These are phyloP conservation scores for Calosoma granatense DNA, from an alignment of 1,140 invertebrate species.

Conservation along the genomic window DNA sequence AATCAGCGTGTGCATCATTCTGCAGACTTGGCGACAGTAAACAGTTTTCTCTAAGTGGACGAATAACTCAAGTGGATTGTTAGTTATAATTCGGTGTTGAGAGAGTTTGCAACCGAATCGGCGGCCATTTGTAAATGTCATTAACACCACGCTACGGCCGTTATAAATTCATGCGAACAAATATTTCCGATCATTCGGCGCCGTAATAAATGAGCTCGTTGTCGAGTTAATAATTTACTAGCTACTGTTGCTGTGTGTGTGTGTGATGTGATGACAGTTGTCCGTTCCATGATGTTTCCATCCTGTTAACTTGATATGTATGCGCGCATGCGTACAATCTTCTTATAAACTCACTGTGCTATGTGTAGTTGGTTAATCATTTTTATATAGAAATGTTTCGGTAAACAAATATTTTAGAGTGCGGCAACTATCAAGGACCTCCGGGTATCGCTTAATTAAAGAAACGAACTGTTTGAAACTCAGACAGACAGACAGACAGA, in stretches of 20 bases:
- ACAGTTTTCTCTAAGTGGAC: no score
- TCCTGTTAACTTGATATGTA: no score
- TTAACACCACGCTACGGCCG: not conserved
- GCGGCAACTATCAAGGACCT: not conserved
- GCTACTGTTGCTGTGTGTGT: no score
- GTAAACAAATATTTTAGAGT: slow-evolving; percentile 3
- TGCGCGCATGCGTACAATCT: not conserved
- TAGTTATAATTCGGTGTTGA: not conserved
- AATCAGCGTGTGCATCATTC: no score
- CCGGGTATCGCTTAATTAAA: not conserved
- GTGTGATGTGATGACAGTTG: not conserved
- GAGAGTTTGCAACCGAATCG: not conserved
- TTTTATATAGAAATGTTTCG: not conserved
- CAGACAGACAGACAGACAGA: no score
- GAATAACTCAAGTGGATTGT: no score
- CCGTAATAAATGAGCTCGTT: not conserved
- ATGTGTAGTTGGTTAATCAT: not conserved
- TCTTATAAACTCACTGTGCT: not conserved
- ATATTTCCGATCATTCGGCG: slow-evolving; percentile 6
- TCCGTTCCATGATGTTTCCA: no score
- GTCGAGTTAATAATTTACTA: not conserved
- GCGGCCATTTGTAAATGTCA: slow-evolving; percentile 5
- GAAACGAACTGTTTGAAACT: no score
- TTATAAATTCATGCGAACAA: slow-evolving; percentile 8
- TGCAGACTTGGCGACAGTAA: no score